Conservation (phyloP, 2,113 vertebrate genomes). For the Turnix velox region DNA sequence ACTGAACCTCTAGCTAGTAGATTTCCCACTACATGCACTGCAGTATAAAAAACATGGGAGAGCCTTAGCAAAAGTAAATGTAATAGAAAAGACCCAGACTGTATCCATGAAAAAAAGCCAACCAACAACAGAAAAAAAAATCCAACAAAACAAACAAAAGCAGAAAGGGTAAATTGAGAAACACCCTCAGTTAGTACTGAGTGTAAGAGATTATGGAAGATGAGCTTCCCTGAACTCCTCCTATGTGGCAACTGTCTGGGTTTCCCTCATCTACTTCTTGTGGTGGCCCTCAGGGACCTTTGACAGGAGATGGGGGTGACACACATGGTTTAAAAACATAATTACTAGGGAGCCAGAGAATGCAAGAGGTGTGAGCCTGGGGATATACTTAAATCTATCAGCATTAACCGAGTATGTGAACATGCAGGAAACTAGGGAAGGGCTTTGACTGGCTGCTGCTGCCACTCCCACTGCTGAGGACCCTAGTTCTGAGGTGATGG, state of each 20-base stretch:
- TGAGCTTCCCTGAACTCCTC: not conserved
- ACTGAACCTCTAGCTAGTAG: not conserved
- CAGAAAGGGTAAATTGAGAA: not conserved
- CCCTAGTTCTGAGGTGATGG: not conserved
- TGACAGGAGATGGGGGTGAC: not conserved
- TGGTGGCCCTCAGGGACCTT: not conserved
- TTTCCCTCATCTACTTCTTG: not conserved
- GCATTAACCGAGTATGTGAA: not conserved
- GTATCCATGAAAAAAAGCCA: not conserved
- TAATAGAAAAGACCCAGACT: not conserved
- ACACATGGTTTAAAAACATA: not conserved
- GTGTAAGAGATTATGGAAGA: not conserved
- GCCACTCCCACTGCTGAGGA: not conserved
- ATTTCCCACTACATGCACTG: not conserved
- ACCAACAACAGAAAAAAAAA: too few relatives aligned
- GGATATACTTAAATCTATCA: not conserved
- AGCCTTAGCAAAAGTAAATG: not conserved
- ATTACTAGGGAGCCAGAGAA: not conserved
- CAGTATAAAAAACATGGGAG: not conserved
- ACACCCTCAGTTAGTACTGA: not conserved
- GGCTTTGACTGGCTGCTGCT: not conserved
- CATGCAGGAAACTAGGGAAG: not conserved
- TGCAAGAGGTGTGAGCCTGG: not conserved
- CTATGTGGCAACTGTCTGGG: not conserved
- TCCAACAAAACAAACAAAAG: not conserved